These are phyloP conservation scores for Eupelmus urozonus DNA, from an alignment of 2,888 invertebrate species.

Conservation along the genomic window DNA sequence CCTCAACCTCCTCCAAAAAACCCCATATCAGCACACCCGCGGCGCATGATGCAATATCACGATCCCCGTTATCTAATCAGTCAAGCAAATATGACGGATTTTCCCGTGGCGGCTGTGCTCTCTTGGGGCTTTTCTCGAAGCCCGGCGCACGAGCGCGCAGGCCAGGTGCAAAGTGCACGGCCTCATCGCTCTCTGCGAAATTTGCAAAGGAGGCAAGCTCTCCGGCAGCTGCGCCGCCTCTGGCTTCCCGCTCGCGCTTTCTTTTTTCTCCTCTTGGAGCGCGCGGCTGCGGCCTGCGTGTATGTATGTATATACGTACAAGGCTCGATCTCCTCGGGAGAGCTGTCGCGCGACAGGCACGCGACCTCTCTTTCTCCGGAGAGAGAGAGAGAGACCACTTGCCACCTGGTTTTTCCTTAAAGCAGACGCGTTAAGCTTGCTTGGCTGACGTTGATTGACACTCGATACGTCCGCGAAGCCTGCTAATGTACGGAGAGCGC, in stretches of 20 bases:
- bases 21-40: too few relatives aligned
- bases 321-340: constrained; percentile 18
- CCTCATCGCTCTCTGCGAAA: constrained; percentile 30
- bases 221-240: constrained; percentile 45
- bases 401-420: constrained; percentile 32
- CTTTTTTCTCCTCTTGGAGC: constrained; percentile 56
- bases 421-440: neutral
- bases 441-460: constrained; percentile 20
- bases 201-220: constrained; percentile 24
- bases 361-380: constrained; percentile 24
- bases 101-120: neutral
- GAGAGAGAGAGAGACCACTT: constrained; percentile 27
- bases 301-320: too few relatives aligned
- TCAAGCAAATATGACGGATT: neutral
- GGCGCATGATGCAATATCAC: too few relatives aligned
- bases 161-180: constrained; percentile 51
- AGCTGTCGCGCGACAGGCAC: constrained; percentile 42
- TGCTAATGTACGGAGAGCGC: too few relatives aligned
- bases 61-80: neutral
- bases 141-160: neutral
- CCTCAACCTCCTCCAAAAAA: too few relatives aligned
- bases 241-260: constrained; percentile 59
- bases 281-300: constrained; percentile 61
- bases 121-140: constrained; percentile 8
- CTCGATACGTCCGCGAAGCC: neutral